Evolutionary conservation across 2,113 vertebrate genomes (phyloP), one percentile per base, ranked within the genome.

Genomic region (Gobio gobio): DNA sequence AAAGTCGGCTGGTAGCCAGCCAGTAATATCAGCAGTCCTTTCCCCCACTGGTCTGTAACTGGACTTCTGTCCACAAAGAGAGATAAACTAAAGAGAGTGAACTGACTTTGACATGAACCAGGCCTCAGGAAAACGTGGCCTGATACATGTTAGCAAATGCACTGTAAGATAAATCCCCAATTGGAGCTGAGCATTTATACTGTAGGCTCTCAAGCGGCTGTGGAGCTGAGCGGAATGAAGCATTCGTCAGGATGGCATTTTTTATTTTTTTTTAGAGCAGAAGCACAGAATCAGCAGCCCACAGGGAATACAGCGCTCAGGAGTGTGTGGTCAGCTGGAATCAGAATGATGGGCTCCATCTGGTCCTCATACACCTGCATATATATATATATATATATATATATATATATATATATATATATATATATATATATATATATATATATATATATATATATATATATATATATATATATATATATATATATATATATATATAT

Each of bases 261-360:
- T 81, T 84, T 84, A n/a, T 77, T 84, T 85, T 81, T 82, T 82
- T 85, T 78, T 78, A 24, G 73, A 49, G 43, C 74, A 86, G 87
- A 86, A 70, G 68, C 72, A 89, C 83, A 83, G 61, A 85, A 76
- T 87, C 88, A 89, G 85, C 88, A 87, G 75, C 68, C 75, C 43
- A 14, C 26, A 9, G 43, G 58, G 68, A 85, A 73, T 63, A 74
- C 10, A 56, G 18, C 64, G 76, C 86, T 63, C 83, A 76, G 79
- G 83, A 83, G 24, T 88, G 83, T 87, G 74, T 74, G 88, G 83
- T 89, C 88, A 87, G 88, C 88, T 83, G 86, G 79, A 89, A 87
- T 80, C 72, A 54, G 72, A 87, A 33, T 58, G 83, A 80, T 85
- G 70, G 70, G 49, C 68, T 84, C 78, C 72, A 83, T 77, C 78